A percentile compares a stretch with the other conserved stretches of the same genome.
These are phyloP conservation scores for Apostichopus leukothele DNA, from an alignment of 53 echinoderm and acorn worm species.

Conservation along the genomic window DNA sequence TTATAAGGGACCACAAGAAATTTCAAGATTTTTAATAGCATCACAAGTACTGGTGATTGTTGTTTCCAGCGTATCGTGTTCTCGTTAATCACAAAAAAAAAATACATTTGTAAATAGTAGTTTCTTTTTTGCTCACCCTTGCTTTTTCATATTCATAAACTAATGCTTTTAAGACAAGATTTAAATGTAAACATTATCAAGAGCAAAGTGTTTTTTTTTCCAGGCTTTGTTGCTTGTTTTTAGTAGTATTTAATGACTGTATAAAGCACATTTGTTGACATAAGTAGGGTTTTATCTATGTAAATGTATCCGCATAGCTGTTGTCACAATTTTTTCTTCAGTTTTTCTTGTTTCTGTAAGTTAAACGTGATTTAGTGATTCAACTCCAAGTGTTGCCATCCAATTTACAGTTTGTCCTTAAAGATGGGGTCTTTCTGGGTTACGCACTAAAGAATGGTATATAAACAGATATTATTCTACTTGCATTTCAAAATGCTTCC, in stretches of 20 bases:
- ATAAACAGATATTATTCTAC: no score
- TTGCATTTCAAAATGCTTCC: no score
- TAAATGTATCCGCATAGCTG: constrained; percentile 11
- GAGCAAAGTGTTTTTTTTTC: constrained; percentile 10
- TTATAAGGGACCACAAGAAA: constrained; percentile 33
- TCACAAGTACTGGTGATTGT: not conserved
- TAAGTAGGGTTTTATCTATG: not conserved
- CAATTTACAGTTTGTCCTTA: no score
- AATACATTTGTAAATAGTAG: constrained; percentile 30
- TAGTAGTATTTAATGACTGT: constrained; percentile 41
- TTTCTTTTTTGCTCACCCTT: constrained; percentile 22
- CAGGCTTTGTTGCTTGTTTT: constrained; percentile 20
- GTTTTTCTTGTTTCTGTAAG: not conserved
- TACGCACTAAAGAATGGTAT: no score
- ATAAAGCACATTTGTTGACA: constrained; percentile 41
- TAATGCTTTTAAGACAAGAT: constrained; percentile 10
- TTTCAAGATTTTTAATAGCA: not conserved
- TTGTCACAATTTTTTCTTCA: constrained; percentile 1
- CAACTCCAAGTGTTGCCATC: no score
- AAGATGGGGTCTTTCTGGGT: no score
- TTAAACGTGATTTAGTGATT: no score
- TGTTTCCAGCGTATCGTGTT: constrained; percentile 46
- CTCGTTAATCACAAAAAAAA: constrained; percentile 12
- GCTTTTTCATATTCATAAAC: constrained; percentile 44
- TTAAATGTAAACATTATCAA: constrained; percentile 6